A percentile compares a stretch with the other conserved stretches of the same genome.
Conservation (phyloP, 2,797 vertebrate genomes). For the Gambelia wislizenii region DNA sequence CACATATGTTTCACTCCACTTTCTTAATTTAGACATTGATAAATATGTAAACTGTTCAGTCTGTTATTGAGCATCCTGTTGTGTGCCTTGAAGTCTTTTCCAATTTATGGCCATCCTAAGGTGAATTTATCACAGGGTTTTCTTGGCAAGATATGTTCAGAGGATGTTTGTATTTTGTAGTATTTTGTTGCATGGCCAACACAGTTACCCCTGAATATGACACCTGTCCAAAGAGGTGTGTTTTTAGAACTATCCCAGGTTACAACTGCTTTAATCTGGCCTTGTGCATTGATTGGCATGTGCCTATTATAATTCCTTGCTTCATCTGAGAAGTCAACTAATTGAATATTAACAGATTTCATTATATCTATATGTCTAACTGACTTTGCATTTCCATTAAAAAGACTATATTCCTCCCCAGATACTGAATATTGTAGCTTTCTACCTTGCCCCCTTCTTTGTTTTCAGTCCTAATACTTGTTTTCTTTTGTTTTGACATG, state of each 20-base stretch:
- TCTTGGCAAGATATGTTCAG: too few species aligned
- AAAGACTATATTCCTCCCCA: background rate
- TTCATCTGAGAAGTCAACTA: background rate
- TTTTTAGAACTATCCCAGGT: too few species aligned
- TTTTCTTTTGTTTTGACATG: background rate
- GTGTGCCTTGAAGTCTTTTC: too few species aligned
- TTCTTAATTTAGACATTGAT: background rate
- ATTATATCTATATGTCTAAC: background rate
- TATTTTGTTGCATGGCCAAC: too few species aligned
- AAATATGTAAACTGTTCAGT: background rate
- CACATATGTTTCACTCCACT: background rate
- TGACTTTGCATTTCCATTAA: background rate
- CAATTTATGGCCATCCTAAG: too few species aligned
- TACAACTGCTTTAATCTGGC: too few species aligned
- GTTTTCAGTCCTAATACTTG: background rate
- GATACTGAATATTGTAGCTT: background rate
- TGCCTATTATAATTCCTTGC: fast-evolving
- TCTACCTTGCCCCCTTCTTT: background rate
- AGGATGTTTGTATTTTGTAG: too few species aligned
- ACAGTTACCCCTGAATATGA: too few species aligned
- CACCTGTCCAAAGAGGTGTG: too few species aligned
- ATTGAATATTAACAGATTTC: background rate
- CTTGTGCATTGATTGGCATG: fast-evolving
- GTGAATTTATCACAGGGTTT: too few species aligned
- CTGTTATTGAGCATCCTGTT: background rate